Conservation (phyloP, 2,797 vertebrate genomes). For the Tamandua tetradactyla region DNA sequence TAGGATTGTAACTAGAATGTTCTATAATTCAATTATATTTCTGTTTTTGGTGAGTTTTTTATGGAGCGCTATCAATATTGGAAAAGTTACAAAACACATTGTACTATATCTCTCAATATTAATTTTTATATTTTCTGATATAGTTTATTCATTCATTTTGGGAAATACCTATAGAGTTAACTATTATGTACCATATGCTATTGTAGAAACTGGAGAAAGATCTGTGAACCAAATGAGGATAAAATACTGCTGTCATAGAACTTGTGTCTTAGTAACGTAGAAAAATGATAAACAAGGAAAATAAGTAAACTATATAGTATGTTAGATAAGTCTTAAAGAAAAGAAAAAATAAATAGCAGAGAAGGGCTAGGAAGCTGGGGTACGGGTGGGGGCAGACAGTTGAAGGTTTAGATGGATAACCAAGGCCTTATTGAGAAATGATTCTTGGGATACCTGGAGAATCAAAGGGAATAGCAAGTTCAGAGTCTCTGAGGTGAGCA, state of each 20-base stretch:
- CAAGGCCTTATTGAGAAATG: neutral
- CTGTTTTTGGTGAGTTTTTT: neutral
- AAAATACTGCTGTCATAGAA: neutral
- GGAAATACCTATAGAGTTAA: neutral
- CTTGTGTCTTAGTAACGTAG: neutral
- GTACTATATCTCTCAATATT: neutral
- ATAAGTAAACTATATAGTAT: neutral
- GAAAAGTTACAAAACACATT: neutral
- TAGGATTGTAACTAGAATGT: neutral
- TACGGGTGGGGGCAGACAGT: neutral
- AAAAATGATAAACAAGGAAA: neutral
- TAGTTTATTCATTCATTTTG: neutral
- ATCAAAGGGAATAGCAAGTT: neutral
- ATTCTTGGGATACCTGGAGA: neutral
- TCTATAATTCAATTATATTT: slow-evolving; percentile 30
- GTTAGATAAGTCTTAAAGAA: neutral
- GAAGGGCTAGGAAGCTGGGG: neutral
- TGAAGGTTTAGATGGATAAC: neutral
- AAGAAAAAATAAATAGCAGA: neutral
- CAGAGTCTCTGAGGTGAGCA: neutral
- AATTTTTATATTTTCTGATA: neutral
- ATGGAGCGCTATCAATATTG: neutral
- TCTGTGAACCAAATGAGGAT: neutral
- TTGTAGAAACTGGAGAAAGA: neutral
- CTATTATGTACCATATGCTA: neutral